phyloP scores from a whole-genome alignment of 2,113 vertebrate species.

The Brachyhypopomus occidentalis region DNA sequence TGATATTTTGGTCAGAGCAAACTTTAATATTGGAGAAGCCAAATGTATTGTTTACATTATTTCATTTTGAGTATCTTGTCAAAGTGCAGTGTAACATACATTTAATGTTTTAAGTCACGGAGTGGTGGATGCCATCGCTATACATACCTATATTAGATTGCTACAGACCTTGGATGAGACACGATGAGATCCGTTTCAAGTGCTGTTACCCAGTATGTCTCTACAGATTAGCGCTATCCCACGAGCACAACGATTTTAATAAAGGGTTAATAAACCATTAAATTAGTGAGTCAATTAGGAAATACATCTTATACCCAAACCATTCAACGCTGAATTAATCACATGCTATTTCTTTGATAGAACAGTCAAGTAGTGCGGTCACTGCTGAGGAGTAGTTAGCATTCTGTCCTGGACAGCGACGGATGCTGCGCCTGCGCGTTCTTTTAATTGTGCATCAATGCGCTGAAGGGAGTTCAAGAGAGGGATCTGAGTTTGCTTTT shows the following conservation, averaged over 20 bases:
- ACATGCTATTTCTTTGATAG: slow-evolving; percentile 12
- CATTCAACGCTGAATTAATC: not conserved
- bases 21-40: no score
- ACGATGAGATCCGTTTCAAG: not conserved
- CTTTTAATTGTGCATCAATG: slow-evolving; percentile 71
- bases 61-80: not conserved
- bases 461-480: slow-evolving; percentile 66
- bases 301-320: slow-evolving; percentile 1
- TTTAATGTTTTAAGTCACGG: not conserved
- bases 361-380: slow-evolving; percentile 33
- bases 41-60: no score
- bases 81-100: not conserved
- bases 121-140: not conserved
- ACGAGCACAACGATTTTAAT: not conserved
- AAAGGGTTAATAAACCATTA: not conserved
- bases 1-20: not conserved
- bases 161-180: not conserved
- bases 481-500: slow-evolving; percentile 58
- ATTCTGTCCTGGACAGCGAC: slow-evolving; percentile 71
- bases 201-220: not conserved
- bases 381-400: slow-evolving; percentile 68
- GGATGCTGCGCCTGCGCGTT: slow-evolving; percentile 75
- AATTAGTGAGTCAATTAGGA: slow-evolving; percentile 2
- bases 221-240: not conserved
- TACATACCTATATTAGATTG: not conserved